Evolutionary conservation across 64 coral and sea anemone species (phyloP), one percentile per base, ranked within the genome.

Genomic region (Montipora cactus): DNA sequence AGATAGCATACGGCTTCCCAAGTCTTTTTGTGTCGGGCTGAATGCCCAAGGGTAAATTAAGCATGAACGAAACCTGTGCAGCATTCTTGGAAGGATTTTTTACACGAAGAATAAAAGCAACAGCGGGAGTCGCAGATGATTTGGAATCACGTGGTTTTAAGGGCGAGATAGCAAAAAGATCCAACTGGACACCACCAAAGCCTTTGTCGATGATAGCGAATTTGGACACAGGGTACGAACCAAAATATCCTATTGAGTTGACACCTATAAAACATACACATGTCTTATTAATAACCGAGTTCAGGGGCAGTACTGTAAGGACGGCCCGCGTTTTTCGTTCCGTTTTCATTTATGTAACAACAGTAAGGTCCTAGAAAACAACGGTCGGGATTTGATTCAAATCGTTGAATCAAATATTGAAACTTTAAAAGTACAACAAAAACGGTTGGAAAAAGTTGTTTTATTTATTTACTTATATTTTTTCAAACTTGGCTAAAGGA

Each of bases 171-270:
- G 77, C 96, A 76, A 92, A 97, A 78, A 97, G 49, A 51, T 97
- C 96, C 47, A 97, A 87, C 47, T 78, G 72, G 20, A 97, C 77
- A 6, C 49, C 82, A 46, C 82, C 82, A 67, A 85, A 71, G n/a
- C 28, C 16, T 70, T 85, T 8, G 47, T 85, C 82, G 12, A 7
- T 19, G 67, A 90, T 71, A 6, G 92, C 72, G 37, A 95, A 59
- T 58, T 97, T 97, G 62, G 92, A 91, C 72, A 97, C 93, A 16
- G 95, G 95, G 59, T 89, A 97, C 8, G 95, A 89, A 49, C 95
- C 95, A 46, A 89, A 95, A 37, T 97, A 97, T 8, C 88, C 88
- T 25, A 97, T 59, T 4, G 93, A 79, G 49, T 79, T 79, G 48
- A 97, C 93, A 70, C 95, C 82, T 85, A 64, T 51, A 16, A 69